Percentiles rank a stretch among this genome's conserved stretches.
Conservation (phyloP, 2,888 invertebrate species). For the Copidosoma aretas region DNA sequence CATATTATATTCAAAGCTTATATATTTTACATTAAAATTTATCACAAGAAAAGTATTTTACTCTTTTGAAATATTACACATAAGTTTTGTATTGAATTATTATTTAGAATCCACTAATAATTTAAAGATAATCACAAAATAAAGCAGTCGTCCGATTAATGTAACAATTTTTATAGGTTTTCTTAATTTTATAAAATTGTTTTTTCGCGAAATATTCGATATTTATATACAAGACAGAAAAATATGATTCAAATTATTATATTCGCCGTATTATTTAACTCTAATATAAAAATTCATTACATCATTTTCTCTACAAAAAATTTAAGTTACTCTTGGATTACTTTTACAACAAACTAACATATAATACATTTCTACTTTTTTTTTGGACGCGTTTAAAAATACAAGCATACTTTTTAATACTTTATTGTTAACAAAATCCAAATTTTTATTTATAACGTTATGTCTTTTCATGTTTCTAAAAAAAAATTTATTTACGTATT, state of each 20-base stretch:
- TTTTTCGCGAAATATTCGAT: conserved; percentile 4
- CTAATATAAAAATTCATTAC: conserved; percentile 10
- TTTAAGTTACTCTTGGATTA: no score
- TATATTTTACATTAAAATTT: no score
- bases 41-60: conserved; percentile 4
- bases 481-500: conserved; percentile 14
- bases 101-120: no score
- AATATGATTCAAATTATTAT: neutral
- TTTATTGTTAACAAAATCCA: neutral
- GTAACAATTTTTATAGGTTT: conserved; percentile 31
- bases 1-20: no score
- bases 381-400: no score
- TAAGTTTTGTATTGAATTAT: no score
- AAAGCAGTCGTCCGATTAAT: conserved; percentile 26
- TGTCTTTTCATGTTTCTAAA: conserved; percentile 9
- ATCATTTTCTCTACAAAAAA: neutral
- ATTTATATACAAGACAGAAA: conserved; percentile 8
- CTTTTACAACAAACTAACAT: no score
- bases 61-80: neutral
- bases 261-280: conserved; percentile 1
- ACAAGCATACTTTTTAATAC: no score
- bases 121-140: conserved; percentile 24
- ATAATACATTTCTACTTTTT: no score
- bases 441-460: conserved; percentile 11
- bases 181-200: no score